Evolutionary conservation across 2,888 invertebrate genomes (phyloP).

Genomic region (Anaspis maculata): DNA sequence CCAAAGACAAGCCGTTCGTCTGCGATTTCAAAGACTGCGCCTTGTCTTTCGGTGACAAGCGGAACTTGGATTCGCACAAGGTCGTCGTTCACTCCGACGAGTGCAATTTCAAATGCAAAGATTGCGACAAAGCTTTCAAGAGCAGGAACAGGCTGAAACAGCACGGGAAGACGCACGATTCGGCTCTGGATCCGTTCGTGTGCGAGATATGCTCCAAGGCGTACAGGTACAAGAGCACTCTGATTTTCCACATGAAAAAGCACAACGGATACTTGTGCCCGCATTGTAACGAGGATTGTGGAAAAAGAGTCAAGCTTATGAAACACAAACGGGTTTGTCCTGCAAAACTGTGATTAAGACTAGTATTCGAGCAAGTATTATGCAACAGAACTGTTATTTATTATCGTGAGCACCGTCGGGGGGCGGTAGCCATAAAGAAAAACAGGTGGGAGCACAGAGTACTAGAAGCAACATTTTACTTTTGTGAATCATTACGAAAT

Average conservation of each 20-base stretch:
- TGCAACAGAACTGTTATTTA: too few relatives aligned
- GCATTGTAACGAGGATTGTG: slow-evolving; percentile 19
- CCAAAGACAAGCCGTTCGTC: slow-evolving; percentile 35
- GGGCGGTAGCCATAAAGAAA: not conserved
- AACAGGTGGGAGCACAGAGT: not conserved
- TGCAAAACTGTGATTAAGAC: too few relatives aligned
- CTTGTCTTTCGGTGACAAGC: slow-evolving; percentile 37
- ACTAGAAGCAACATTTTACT: too few relatives aligned
- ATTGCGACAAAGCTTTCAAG: slow-evolving; percentile 33
- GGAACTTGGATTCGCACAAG: slow-evolving; percentile 37
- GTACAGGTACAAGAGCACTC: slow-evolving; percentile 36
- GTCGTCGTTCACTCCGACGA: slow-evolving; percentile 33
- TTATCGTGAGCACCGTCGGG: too few relatives aligned
- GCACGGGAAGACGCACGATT: slow-evolving; percentile 31
- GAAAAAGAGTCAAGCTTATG: slow-evolving; percentile 9
- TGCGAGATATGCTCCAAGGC: slow-evolving; percentile 33
- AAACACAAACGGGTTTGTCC: slow-evolving; percentile 17
- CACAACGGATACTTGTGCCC: slow-evolving; percentile 24
- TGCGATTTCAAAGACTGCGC: slow-evolving; percentile 33
- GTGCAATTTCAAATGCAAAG: slow-evolving; percentile 28
- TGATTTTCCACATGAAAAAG: slow-evolving; percentile 32
- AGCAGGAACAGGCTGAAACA: slow-evolving; percentile 33
- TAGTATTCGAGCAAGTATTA: too few relatives aligned
- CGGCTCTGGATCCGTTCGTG: slow-evolving; percentile 24
- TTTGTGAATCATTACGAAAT: too few relatives aligned